A percentile compares a stretch with the other conserved stretches of the same genome.
Conservation (phyloP, 2,888 invertebrate species). For the Philereme transversata region DNA sequence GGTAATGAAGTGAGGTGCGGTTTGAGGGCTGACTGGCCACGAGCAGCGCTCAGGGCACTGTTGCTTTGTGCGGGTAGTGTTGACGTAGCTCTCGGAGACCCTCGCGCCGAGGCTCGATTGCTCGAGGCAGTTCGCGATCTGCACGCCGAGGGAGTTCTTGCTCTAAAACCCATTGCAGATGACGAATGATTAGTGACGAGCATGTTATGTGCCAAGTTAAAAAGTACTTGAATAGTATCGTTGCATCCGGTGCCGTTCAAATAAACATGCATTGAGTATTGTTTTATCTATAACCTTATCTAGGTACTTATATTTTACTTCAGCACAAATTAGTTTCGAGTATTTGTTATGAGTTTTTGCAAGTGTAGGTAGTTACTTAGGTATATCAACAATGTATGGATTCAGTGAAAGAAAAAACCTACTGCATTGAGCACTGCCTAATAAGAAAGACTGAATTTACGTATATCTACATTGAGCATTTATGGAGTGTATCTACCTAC, state of each 20-base stretch:
- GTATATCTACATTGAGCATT: conserved; percentile 61
- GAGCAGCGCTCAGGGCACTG: conserved; percentile 89
- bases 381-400: conserved; percentile 49
- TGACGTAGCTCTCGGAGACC: conserved; percentile 90
- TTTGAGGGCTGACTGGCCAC: conserved; percentile 85
- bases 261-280: not conserved
- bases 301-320: conserved; percentile 8
- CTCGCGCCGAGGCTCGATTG: conserved; percentile 89
- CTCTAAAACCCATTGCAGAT: conserved; percentile 74
- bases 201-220: conserved; percentile 57
- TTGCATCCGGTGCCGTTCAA: conserved; percentile 1
- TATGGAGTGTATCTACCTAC: conserved; percentile 38
- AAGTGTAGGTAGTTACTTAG: conserved; percentile 28
- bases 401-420: conserved; percentile 41
- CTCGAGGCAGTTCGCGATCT: conserved; percentile 90
- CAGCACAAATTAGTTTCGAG: conserved; percentile 23
- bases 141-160: conserved; percentile 87
- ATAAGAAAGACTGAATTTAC: conserved; percentile 78
- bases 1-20: conserved; percentile 77
- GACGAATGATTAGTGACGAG: conserved; percentile 49
- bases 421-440: conserved; percentile 52
- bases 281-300: not conserved
- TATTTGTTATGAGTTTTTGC: conserved; percentile 42
- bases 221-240: not conserved
- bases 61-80: conserved; percentile 91